Base-by-base conservation (phyloP, 2,113 vertebrate species). In the Peromyscus polionotus region DNA sequence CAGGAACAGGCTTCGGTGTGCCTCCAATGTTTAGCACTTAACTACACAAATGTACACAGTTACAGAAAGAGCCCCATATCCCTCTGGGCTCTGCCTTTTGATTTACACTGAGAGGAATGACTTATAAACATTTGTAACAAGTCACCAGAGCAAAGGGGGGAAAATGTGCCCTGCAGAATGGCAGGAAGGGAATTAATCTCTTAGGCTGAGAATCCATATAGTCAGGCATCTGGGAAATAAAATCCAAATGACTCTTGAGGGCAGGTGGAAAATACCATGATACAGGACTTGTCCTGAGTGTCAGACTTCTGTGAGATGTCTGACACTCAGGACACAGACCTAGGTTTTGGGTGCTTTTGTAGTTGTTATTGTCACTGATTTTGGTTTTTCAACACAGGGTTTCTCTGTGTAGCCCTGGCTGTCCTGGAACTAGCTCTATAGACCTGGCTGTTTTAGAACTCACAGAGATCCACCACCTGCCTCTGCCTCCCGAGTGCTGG, bases 101-200 rank as follows among this genome's bases (percentile, higher is more conserved):
- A 93, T 97, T 96, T 97, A 89, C 59, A 91, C 68, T 88, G 33
- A 48, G 36, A 61, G 76, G 84, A 85, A 57, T 33, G 22, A 31
- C 73, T 70, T 92, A 70, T 94, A 96, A 93, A 97, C 19, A 14
- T 84, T 95, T 92, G n/a, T 87, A 61, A 81, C 13, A 93, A 93
- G 65, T 95, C 95, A 95, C 51, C 65, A 88, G 93, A 93, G n/a
- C 73, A 73, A 90, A 19, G 4, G 8, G 88, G 65, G 48, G 65
- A 48, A 54, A 51, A 91, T 70, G 19, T 31, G 33, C 57, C 79
- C 33, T 7, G 73, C 83, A 87, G 93, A 72, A 19, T 1, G 2
- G n/a, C 9, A 75, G 24, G 3, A 59, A 84, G 24, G 68, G 16
- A 90, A 36, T n/a, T 57, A 2, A 22, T 31, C 33, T 86, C 70